phyloP scores from a whole-genome alignment of 1,140 invertebrate genomes.

The Solen grandis region DNA sequence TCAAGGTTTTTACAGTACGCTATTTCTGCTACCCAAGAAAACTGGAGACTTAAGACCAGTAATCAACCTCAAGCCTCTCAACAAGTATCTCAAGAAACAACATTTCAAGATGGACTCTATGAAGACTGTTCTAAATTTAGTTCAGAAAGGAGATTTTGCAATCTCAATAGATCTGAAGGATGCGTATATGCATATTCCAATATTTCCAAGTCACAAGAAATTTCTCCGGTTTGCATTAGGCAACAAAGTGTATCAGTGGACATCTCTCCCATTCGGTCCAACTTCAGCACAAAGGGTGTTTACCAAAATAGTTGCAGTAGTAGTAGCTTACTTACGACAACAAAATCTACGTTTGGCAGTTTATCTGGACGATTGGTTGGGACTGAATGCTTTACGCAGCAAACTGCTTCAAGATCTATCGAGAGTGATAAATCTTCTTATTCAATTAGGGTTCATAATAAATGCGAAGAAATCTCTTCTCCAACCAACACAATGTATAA shows the following conservation, averaged over 20 bases:
- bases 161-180: slow-evolving; percentile 41
- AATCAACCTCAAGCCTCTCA: slow-evolving; percentile 48
- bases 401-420: slow-evolving; percentile 7
- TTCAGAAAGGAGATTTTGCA: slow-evolving; percentile 31
- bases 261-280: too few relatives aligned
- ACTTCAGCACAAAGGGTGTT: too few relatives aligned
- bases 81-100: slow-evolving; percentile 1
- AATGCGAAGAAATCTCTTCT: too few relatives aligned
- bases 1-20: slow-evolving; percentile 49
- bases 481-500: too few relatives aligned
- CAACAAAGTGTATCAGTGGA: slow-evolving; percentile 9
- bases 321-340: slow-evolving; percentile 11
- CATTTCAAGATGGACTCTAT: slow-evolving; percentile 52
- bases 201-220: slow-evolving; percentile 15
- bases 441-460: neutral
- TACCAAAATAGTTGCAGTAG: slow-evolving; percentile 28
- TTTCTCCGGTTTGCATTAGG: slow-evolving; percentile 19
- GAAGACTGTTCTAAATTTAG: slow-evolving; percentile 32
- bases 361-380: slow-evolving; percentile 34
- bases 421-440: slow-evolving; percentile 9
- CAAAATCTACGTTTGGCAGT: slow-evolving; percentile 6
- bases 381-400: neutral
- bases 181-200: slow-evolving; percentile 51
- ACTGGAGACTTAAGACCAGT: slow-evolving; percentile 23
- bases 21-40: slow-evolving; percentile 49